Evolutionary conservation across 2,113 vertebrate genomes (phyloP), one percentile per base, ranked within the genome.

Genomic region (Salvator merianae): DNA sequence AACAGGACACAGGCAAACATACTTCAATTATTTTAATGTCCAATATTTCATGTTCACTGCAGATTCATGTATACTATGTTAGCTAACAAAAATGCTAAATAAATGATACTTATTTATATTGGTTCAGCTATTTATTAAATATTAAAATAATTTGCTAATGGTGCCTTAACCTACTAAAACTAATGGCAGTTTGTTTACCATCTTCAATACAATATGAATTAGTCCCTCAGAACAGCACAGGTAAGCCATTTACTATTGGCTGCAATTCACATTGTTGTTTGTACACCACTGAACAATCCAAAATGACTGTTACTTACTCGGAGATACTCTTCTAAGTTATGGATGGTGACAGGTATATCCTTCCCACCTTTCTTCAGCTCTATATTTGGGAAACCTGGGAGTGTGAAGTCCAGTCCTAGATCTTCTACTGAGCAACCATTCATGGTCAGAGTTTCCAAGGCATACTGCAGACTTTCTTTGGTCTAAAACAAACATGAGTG

Each of bases 291-390:
- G 65, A 75, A 32, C 34, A 2, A 36, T 77, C 24, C 74, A 38
- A 38, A 53, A 66, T 62, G 62, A 84, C 78, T 71, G 81, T 59
- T 90, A 97, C 97, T 0, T 91, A 99, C 99, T 96, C 98, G 96
- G 82, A 99, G 97, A 94, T 99, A 99, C 77, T 99, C 98, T 93
- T 99, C 99, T 91, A 99, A 95, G 81, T 99, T 99, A 95, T 99
- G 97, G 94, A 99, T 98, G 28, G 98, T 98, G 88, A 99, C 98
- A 0, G 98, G 96, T 78, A 97, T 93, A 66, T 99, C 99, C 93
- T 99, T 99, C 68, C 99, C 99, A n/a, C 99, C 98, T 94, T 99
- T 99, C 92, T 99, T 99, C 92, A 99, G 96, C 91, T 99, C 99
- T 66, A 99, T 99, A 90, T 99, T 99, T 43, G 99, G 98, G 95